phyloP scores from a whole-genome alignment of 2,113 vertebrate genomes.

The Antechinus flavipes region DNA sequence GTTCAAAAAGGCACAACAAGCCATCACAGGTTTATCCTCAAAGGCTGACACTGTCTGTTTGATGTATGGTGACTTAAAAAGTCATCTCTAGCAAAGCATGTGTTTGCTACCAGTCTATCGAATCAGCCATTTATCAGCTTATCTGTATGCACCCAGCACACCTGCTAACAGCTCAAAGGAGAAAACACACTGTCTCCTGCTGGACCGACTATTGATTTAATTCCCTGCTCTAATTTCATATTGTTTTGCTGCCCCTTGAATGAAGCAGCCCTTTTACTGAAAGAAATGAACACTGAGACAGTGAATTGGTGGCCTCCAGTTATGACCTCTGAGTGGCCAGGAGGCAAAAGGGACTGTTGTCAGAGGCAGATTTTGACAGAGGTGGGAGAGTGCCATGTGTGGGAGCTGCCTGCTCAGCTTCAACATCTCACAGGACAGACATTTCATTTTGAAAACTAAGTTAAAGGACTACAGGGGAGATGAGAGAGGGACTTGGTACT shows the following conservation, averaged over 20 bases:
- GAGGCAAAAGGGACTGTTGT: conserved; percentile 62
- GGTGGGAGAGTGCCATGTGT: conserved; percentile 25
- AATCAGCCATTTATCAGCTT: conserved; percentile 87
- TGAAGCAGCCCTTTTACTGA: conserved; percentile 71
- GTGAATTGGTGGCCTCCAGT: conserved; percentile 59
- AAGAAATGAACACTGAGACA: conserved; percentile 61
- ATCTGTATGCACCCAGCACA: conserved; percentile 84
- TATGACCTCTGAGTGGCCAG: conserved; percentile 48
- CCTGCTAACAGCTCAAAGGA: conserved; percentile 83
- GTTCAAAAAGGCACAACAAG: conserved; percentile 88
- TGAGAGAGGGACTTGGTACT: not conserved
- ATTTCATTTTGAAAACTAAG: conserved; percentile 43
- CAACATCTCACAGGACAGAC: not conserved
- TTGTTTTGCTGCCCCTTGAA: conserved; percentile 76
- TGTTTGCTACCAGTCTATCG: conserved; percentile 84
- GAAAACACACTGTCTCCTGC: conserved; percentile 77
- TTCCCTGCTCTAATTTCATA: conserved; percentile 84
- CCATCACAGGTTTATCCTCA: conserved; percentile 88
- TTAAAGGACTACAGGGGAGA: not conserved
- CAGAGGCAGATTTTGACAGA: not conserved
- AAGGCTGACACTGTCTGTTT: conserved; percentile 88
- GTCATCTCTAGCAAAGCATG: conserved; percentile 84
- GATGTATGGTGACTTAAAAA: conserved; percentile 89
- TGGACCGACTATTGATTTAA: conserved; percentile 84
- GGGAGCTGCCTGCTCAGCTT: conserved; percentile 34